Percentiles rank a stretch among this genome's conserved stretches.
These are phyloP conservation scores for Oplegnathus fasciatus DNA, from an alignment of 2,113 vertebrate species.

Conservation along the genomic window DNA sequence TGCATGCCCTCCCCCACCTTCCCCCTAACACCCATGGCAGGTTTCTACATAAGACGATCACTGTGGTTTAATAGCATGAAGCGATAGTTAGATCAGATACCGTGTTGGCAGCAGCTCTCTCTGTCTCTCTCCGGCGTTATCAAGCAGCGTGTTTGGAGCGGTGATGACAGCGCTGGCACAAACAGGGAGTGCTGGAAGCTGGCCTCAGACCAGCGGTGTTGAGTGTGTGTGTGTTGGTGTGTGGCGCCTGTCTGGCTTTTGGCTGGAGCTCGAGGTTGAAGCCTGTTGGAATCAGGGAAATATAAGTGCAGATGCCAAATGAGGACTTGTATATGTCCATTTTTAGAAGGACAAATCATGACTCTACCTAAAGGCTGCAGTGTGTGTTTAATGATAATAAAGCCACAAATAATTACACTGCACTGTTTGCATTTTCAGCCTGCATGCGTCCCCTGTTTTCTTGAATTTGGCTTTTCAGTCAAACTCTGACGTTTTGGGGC, in stretches of 20 bases:
- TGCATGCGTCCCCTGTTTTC: no score
- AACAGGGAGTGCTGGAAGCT: conserved; percentile 65
- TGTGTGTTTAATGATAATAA: background rate
- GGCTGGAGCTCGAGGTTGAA: conserved; percentile 69
- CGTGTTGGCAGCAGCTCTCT: conserved; percentile 54
- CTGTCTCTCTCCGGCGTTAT: conserved; percentile 54
- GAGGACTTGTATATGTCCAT: conserved; percentile 30
- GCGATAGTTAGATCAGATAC: conserved; percentile 64
- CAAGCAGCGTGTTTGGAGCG: conserved; percentile 65
- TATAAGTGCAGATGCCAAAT: conserved; percentile 58
- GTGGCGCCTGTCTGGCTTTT: conserved; percentile 79
- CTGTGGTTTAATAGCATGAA: conserved; percentile 59
- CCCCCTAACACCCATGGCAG: conserved; percentile 31
- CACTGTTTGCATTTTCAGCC: background rate
- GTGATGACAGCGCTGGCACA: conserved; percentile 67
- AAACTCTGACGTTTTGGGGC: background rate
- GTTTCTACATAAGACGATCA: conserved; percentile 54
- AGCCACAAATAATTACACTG: no score
- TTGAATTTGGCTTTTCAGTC: background rate
- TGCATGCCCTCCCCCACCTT: conserved; percentile 30
- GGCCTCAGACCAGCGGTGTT: conserved; percentile 61
- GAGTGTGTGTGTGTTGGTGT: conserved; percentile 52
- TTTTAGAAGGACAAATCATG: conserved; percentile 13
- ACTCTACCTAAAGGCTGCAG: background rate
- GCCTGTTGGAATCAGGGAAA: conserved; percentile 60